Percentiles rank a stretch among this genome's conserved stretches.
These are phyloP conservation scores for Hydrochoerus hydrochaeris DNA, from an alignment of 2,113 vertebrate species.

Conservation along the genomic window DNA sequence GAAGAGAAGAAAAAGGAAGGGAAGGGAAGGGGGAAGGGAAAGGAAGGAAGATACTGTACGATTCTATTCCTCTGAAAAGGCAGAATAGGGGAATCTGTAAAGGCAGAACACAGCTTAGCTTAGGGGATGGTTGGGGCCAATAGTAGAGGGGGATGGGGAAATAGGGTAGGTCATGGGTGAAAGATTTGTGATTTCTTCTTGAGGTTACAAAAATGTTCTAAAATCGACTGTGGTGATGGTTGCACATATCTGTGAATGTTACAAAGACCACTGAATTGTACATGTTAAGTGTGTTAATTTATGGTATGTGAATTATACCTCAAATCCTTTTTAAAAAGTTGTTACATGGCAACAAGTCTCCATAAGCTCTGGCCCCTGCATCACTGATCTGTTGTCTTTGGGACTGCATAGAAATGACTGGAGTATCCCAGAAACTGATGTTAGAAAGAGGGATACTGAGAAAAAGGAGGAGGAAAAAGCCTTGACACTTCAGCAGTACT, in stretches of 20 bases:
- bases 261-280: background rate
- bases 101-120: background rate
- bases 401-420: background rate
- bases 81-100: background rate
- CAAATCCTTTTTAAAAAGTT: background rate
- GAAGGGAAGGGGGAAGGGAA: too few species aligned
- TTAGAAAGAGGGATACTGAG: background rate
- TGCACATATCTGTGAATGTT: background rate
- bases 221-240: background rate
- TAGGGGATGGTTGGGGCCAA: background rate
- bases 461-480: background rate
- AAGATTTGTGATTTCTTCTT: background rate
- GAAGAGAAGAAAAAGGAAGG: too few species aligned
- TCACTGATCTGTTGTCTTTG: background rate
- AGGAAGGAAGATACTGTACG: background rate
- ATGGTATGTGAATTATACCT: background rate
- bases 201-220: constrained; percentile 25
- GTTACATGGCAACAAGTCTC: background rate
- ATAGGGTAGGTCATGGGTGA: background rate
- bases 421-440: background rate
- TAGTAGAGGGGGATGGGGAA: background rate
- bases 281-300: background rate
- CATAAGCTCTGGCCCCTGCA: background rate
- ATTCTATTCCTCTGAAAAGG: background rate
- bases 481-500: background rate